Evolutionary conservation across 2,888 invertebrate genomes (phyloP), one percentile per base, ranked within the genome.

Genomic region (Coleophora deauratella): DNA sequence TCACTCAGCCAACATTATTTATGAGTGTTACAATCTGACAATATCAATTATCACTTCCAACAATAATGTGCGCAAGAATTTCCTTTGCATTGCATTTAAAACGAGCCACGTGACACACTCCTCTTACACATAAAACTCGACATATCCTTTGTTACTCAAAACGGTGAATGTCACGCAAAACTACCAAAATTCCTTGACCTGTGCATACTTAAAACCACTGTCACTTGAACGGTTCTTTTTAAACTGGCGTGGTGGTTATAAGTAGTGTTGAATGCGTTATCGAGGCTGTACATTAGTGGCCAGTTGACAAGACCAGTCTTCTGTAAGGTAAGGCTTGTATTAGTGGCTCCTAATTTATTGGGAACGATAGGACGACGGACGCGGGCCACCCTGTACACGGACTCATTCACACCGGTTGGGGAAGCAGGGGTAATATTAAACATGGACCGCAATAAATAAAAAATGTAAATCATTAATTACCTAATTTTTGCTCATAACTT

Each of bases 321-420:
- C 84, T 82, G 84, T 84, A 72, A 77, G 72, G 69, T 72, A 72
- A 65, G 66, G 71, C 74, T 77, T 81, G 81, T 82, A 78, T 84
- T 84, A 85, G 80, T 72, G 76, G 76, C 74, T 75, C 64, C 79
- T 85, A 85, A 85, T 85, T 85, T 85, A 85, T 85, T 81, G 76
- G 67, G 74, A 72, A 73, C 71, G 85, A 85, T 85, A 85, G 72
- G 66, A 68, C 73, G 84, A 82, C 79, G 73, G 76, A 81, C 82
- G 79, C 72, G 62, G 84, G 82, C 85, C 85, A 84, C 84, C 85
- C 84, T 65, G 78, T 59, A 65, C 75, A 69, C 59, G 63, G 68
- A 71, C 71, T 74, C 84, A 82, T 82, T 84, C 84, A 82, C 80
- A 74, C 69, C 60, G 59, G 46, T 43, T 43, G 72, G 55, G 82